Evolutionary conservation across 2,113 vertebrate genomes (phyloP), one percentile per base, ranked within the genome.

Genomic region (Periophthalmus modestus): DNA sequence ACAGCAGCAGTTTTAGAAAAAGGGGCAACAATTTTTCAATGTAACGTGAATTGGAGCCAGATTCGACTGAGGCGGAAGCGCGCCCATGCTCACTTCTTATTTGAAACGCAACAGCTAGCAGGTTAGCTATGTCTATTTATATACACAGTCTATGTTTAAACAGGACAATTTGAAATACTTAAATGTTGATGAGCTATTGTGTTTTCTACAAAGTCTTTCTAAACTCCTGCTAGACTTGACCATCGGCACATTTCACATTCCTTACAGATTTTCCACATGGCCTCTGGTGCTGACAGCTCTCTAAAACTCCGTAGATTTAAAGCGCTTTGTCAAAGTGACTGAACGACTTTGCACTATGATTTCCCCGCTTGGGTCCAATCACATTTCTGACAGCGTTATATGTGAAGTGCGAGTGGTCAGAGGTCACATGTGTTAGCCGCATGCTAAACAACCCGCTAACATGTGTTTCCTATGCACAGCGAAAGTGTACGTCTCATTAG

Each of bases 401-500:
- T 14, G 50, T 57, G 28, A 66, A 69, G 68, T 74, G 23, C 57
- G 39, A 11, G 68, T 66, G 80, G 74, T 80, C 82, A 71, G 78
- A 71, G 82, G 80, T 86, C 71, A 78, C 50, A 74, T 86, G 75
- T 76, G 75, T 71, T 76, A 74, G 72, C 82, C 62, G 68, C 15
- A 13, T 54, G 71, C 52, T 66, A 23, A 71, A 65, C 75, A 1
- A 68, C 71, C 66, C 77, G 71, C 75, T 83, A 2, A 65, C 74
- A 73, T 82, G 76, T 79, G 87, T 79, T 86, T 82, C 18, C 71
- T 73, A 85, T 67, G 36, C 66, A 68, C 72, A 43, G 75, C 19
- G 74, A 85, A 74, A 72, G 72, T 73, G 16, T 34, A 62, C 48
- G 73, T 79, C 84, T 87, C 81, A 84, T 88, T 87, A 87, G 81